phyloP scores from a whole-genome alignment of 2,888 invertebrate species.

The Drosophila heteroneura region DNA sequence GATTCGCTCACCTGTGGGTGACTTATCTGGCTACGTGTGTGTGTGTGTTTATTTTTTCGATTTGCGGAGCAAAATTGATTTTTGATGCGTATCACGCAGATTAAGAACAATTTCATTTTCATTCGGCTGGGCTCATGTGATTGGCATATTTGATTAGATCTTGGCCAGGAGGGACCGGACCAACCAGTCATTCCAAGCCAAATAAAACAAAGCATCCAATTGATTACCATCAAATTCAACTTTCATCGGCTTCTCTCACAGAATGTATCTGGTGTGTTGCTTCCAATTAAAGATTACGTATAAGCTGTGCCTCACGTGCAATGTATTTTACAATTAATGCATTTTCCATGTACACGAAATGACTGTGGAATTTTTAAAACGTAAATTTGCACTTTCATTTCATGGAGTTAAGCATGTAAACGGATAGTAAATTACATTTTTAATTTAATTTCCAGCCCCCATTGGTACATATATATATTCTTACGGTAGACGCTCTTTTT shows the following conservation, averaged over 20 bases:
- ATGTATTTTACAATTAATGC: conserved; percentile 40
- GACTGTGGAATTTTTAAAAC: conserved; percentile 34
- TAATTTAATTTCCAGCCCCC: background rate
- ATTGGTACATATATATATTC: background rate
- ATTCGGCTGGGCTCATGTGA: conserved; percentile 55
- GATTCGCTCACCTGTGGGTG: conserved; percentile 2
- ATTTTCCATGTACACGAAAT: conserved; percentile 42
- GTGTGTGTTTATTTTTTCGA: conserved; percentile 22
- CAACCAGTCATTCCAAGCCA: conserved; percentile 29
- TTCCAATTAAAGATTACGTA: conserved; percentile 26
- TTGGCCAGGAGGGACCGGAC: conserved; percentile 17
- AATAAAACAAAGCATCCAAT: conserved; percentile 31
- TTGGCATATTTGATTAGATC: conserved; percentile 67
- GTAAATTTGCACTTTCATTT: conserved; percentile 42
- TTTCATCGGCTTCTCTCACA: conserved; percentile 13
- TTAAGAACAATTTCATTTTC: conserved; percentile 77
- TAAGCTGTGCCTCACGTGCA: conserved; percentile 16
- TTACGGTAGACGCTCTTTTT: background rate
- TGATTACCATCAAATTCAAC: conserved; percentile 40
- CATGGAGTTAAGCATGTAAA: conserved; percentile 9
- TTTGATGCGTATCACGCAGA: conserved; percentile 76
- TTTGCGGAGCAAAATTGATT: conserved; percentile 58
- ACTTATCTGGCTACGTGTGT: conserved; percentile 8
- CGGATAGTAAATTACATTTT: background rate
- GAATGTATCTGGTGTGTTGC: background rate